phyloP scores from a whole-genome alignment of 2,113 vertebrate genomes.

The Amphiprion percula region DNA sequence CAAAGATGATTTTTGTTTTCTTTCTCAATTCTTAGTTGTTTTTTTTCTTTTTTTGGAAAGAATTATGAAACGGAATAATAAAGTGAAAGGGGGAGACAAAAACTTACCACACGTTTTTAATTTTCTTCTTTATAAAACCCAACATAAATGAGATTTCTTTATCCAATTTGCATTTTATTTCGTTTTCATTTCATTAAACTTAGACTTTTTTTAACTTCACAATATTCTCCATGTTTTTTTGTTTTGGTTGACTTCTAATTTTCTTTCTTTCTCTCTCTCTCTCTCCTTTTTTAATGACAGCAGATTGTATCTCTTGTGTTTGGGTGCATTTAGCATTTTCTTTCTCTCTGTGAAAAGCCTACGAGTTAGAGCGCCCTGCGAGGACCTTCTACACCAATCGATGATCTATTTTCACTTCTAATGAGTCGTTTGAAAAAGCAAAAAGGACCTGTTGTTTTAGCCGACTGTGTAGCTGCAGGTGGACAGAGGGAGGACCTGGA shows the following conservation, averaged over 20 bases:
- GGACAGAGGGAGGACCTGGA: conserved; percentile 43
- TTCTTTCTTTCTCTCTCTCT: conserved; percentile 26
- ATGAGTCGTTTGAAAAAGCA: conserved; percentile 74
- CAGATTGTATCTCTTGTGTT: conserved; percentile 87
- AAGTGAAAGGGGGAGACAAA: conserved; percentile 63
- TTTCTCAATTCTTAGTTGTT: conserved; percentile 73
- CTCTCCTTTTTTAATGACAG: conserved; percentile 78
- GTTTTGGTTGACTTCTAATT: conserved; percentile 68
- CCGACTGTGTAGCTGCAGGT: conserved; percentile 62
- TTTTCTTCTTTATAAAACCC: conserved; percentile 49
- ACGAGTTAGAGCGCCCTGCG: conserved; percentile 74
- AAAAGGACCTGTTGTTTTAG: conserved; percentile 80
- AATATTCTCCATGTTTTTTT: conserved; percentile 67
- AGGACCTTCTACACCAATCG: conserved; percentile 76
- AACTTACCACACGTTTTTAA: conserved; percentile 50
- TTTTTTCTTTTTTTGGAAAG: conserved; percentile 67
- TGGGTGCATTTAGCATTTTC: conserved; percentile 82
- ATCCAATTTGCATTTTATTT: conserved; percentile 69
- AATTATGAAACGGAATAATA: conserved; percentile 77
- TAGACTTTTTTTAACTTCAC: conserved; percentile 71
- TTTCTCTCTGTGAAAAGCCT: conserved; percentile 81
- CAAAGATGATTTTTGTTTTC: conserved; percentile 89
- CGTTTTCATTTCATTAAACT: conserved; percentile 71
- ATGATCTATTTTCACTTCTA: conserved; percentile 74
- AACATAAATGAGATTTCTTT: conserved; percentile 77